phyloP scores from a whole-genome alignment of 2,113 vertebrate species.

The Eonycteris spelaea region DNA sequence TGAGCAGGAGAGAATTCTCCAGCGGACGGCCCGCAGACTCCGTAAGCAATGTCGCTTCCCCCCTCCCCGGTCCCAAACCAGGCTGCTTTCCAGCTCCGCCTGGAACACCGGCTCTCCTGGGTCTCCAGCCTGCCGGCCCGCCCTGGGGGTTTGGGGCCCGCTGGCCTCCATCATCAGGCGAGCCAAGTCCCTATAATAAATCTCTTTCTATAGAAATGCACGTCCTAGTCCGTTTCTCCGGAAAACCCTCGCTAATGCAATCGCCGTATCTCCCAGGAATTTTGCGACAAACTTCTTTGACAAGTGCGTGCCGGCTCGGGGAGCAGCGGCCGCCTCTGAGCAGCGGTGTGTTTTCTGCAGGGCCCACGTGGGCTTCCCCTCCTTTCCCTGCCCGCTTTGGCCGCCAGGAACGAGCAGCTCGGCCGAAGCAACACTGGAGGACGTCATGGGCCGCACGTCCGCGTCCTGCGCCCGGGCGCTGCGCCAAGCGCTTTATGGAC shows the following conservation, averaged over 20 bases:
- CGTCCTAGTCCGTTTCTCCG: not conserved
- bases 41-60: not conserved
- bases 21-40: not conserved
- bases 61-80: not conserved
- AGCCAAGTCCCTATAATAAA: not conserved
- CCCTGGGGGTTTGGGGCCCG: not conserved
- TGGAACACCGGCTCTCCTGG: too few relatives aligned
- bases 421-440: accelerated
- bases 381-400: not conserved
- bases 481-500: not conserved
- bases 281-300: not conserved
- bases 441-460: accelerated
- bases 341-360: not conserved
- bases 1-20: not conserved
- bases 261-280: not conserved
- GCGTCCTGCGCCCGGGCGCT: not conserved
- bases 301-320: too few relatives aligned
- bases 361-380: too few relatives aligned
- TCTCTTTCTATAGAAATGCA: not conserved
- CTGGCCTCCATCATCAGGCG: accelerated
- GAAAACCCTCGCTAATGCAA: not conserved
- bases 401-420: not conserved
- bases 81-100: too few relatives aligned
- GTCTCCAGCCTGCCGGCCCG: too few relatives aligned
- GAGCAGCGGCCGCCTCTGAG: not conserved